phyloP scores from a whole-genome alignment of 2,113 vertebrate species.

The Lamprotornis superbus region DNA sequence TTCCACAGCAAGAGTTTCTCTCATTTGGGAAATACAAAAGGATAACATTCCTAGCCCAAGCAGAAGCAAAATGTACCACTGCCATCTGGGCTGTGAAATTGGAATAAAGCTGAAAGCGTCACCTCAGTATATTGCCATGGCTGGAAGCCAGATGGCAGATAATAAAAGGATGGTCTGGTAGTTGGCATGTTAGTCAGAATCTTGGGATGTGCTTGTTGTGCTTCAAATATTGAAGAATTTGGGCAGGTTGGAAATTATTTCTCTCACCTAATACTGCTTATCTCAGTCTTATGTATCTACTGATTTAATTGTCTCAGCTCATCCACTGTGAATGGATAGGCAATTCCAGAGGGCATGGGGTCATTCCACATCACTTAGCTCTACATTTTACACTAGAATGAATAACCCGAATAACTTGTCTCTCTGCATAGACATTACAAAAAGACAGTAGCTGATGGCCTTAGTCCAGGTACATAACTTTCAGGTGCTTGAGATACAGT shows the following conservation, averaged over 20 bases:
- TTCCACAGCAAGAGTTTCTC: conserved; percentile 17
- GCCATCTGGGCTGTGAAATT: conserved; percentile 48
- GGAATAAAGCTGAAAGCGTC: not conserved
- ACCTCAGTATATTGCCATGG: not conserved
- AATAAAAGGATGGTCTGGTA: not conserved
- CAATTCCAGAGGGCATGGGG: not conserved
- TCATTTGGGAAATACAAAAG: conserved; percentile 25
- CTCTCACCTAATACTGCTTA: not conserved
- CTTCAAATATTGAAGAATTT: not conserved
- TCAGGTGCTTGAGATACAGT: not conserved
- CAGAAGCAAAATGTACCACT: conserved; percentile 24
- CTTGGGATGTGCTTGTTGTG: not conserved
- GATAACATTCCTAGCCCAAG: conserved; percentile 7
- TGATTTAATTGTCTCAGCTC: not conserved
- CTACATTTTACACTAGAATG: not conserved
- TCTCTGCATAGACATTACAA: not conserved
- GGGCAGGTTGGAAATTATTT: not conserved
- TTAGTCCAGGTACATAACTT: not conserved
- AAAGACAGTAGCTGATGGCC: not conserved
- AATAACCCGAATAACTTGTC: not conserved
- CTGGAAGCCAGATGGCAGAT: conserved; percentile 5
- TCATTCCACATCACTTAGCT: not conserved
- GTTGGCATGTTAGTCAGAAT: not conserved
- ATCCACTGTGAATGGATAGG: not conserved
- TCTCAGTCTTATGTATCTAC: not conserved